Evolutionary conservation across 2,888 invertebrate genomes (phyloP), one percentile per base, ranked within the genome.

Genomic region (Cantharis lateralis): DNA sequence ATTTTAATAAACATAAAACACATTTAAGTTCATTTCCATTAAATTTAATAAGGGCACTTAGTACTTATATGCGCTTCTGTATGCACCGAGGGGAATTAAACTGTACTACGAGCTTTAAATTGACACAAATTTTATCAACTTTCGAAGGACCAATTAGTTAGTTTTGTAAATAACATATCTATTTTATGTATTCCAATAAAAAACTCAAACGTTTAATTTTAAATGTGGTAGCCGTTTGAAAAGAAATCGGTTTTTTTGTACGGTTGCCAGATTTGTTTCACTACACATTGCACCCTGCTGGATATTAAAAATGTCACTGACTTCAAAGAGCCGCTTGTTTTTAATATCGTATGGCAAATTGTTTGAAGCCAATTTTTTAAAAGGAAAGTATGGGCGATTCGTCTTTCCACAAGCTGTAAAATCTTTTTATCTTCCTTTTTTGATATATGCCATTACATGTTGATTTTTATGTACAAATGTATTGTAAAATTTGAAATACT

Each of bases 21-120:
- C 81, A 80, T 82, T 83, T 81, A 82, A 82, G 80, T 82, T 84
- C 83, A 81, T 82, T 82, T 82, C 83, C 82, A 82, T 84, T 83
- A 81, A 82, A 84, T 84, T 84, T 84, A 84, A 84, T 85, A 84
- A 84, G 82, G 80, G 79, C 78, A 80, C 80, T 80, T 78, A 72
- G 77, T 74, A 71, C 80, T 78, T 72, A 76, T 72, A 76, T 76
- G 78, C 75, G 73, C 75, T 78, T 73, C 66, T 72, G 20, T 73
- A 75, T 76, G 75, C 78, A 75, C 15, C 15, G 64, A 70, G 78
- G 72, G 72, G 75, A 78, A 75, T 75, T 74, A 75, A 77, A 71
- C 77, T 74, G 74, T 71, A 74, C 68, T 71, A 74, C 68, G 16
- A 68, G 71, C 74, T 74, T 72, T 77, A 74, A 77, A 77, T 77